Evolutionary conservation across 2,888 invertebrate genomes (phyloP), one percentile per base, ranked within the genome.

Genomic region (Zonitis immaculata): DNA sequence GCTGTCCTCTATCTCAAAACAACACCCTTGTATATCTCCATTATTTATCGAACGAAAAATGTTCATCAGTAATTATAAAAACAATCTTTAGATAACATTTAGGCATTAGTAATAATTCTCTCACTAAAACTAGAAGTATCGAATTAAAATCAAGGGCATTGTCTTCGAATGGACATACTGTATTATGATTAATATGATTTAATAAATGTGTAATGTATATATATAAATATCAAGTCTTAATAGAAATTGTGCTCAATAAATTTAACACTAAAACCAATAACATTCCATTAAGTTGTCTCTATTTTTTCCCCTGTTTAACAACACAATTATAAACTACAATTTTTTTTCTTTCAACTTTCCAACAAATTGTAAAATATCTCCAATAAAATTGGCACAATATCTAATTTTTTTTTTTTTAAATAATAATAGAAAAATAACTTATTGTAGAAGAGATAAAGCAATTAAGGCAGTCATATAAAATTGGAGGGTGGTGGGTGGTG

Each of bases 341-440:
- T n/a, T 20, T 20, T 3, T 22, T 22, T n/a, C n/a, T n/a, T n/a
- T 35, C 18, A 39, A 39, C 4, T 6, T 8, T 18, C 20, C 39
- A 39, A 39, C 39, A 39, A 35, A 2, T 20, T 45, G 30, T 45
- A 45, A 45, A 45, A 27, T n/a, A 45, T 27, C 14, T 28, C 3
- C 12, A 9, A n/a, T 44, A 35, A 11, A 44, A 45, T 45, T 45
- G 45, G 45, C 45, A 45, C 45, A 45, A 30, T 27, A 26, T 16
- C 26, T 14, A 35, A 16, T 16, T 35, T n/a, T n/a, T n/a, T n/a
- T n/a, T n/a, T n/a, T n/a, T 8, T 35, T 8, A 16, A 35, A 16
- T 14, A 14, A 14, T 32, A 35, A 16, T 35, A 26, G 7, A 1
- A 32, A 32, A 14, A 14, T n/a, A 32, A 28, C 22, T 22, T 22